Base-by-base conservation (phyloP, 2,888 invertebrate species). In the Tenthredo mesomela region DNA sequence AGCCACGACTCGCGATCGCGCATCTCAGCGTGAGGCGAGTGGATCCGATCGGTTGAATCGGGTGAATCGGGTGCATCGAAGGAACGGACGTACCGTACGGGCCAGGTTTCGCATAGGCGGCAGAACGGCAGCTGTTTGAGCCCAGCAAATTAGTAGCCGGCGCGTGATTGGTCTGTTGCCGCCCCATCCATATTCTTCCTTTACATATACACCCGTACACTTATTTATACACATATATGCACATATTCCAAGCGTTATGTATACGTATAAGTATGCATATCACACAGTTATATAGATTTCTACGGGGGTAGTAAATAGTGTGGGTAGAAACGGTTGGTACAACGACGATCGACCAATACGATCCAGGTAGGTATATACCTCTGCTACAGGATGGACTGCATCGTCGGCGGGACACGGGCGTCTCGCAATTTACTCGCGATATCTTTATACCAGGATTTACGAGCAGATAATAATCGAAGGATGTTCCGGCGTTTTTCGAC, bases 81-180 rank as follows among this genome's bases (percentile, higher is more conserved):
- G 73, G 12, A 47, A 40, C 43, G 40, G 40, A 54, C 54, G 54
- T 54, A 54, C n/a, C 54, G 54, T 54, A 54, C n/a, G 37, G 21
- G 87, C 88, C 90, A 89, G 90, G 89, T 91, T 90, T 92, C 90
- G 90, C 90, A 91, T 90, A 91, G 91, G 92, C 92, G 90, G 91
- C 89, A 91, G 91, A 93, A 92, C 93, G 92, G 93, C 93, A 93
- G 93, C 93, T 92, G 92, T 92, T 92, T 92, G 91, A 92, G 91
- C 25, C 89, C 90, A 89, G 93, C 92, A 93, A 93, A 93, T 93
- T 93, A 93, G 92, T 93, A 93, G 93, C 92, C 93, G 92, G 93
- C 91, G 90, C 91, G 92, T 92, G 93, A 93, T 93, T 93, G 93
- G 93, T 91, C 92, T 91, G 93, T 93, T 92, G 89, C 93, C 93